Evolutionary conservation across 1,140 invertebrate genomes (phyloP).

Genomic region (Schmidtea mediterranea): DNA sequence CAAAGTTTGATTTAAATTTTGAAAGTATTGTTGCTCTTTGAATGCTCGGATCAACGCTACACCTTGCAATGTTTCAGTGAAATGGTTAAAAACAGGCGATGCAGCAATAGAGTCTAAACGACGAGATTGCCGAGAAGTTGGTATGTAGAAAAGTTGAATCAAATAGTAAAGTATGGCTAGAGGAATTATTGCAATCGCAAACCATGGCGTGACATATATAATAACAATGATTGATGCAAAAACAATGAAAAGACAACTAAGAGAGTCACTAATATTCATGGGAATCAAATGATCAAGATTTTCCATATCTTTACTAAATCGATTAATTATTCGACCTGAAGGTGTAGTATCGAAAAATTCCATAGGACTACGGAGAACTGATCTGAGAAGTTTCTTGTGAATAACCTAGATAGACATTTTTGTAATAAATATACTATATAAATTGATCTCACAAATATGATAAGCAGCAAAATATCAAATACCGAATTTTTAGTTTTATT

Average conservation of each 20-base stretch:
- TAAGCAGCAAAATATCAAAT: too few relatives aligned
- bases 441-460: too few relatives aligned
- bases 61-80: slow-evolving; percentile 25
- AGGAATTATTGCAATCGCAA: slow-evolving; percentile 51
- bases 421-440: too few relatives aligned
- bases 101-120: slow-evolving; percentile 21
- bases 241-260: not conserved
- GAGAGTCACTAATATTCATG: slow-evolving; percentile 35
- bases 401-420: too few relatives aligned
- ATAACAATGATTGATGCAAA: slow-evolving; percentile 43
- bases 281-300: slow-evolving; percentile 44
- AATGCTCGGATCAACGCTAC: slow-evolving; percentile 30
- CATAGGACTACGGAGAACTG: slow-evolving; percentile 15
- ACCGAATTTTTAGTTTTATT: too few relatives aligned
- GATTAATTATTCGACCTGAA: slow-evolving; percentile 43
- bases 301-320: slow-evolving; percentile 58
- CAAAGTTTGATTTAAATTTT: slow-evolving; percentile 19
- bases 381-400: too few relatives aligned
- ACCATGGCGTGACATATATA: slow-evolving; percentile 57
- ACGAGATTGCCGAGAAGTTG: slow-evolving; percentile 26
- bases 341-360: slow-evolving; percentile 46
- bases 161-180: slow-evolving; percentile 27
- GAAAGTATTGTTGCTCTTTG: slow-evolving; percentile 27
- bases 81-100: slow-evolving; percentile 28
- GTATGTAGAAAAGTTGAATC: slow-evolving; percentile 16